Conservation (phyloP, 2,888 invertebrate genomes). For the Himalopsyche japonica region DNA sequence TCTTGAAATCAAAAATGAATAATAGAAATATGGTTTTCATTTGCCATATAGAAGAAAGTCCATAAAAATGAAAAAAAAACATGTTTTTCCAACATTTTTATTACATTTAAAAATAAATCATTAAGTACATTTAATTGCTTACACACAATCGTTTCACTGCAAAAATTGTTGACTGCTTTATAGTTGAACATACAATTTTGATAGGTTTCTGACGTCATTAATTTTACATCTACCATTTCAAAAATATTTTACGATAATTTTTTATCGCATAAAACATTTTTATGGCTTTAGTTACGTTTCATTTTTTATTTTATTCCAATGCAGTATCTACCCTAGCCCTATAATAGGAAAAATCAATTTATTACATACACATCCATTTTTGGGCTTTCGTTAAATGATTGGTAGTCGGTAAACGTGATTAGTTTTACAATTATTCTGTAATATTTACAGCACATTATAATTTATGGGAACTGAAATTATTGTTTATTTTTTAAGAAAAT, state of each 20-base stretch:
- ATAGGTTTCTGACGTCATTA: neutral
- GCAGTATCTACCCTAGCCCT: neutral
- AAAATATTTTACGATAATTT: neutral
- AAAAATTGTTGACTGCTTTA: neutral
- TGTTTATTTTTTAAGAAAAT: no score
- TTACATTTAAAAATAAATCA: neutral
- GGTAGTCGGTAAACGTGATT: no score
- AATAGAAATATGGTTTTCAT: no score
- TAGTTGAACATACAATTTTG: neutral
- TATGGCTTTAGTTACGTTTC: neutral
- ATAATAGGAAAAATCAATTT: neutral
- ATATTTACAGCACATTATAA: no score
- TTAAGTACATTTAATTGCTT: neutral
- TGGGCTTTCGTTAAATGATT: no score
- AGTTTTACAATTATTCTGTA: no score
- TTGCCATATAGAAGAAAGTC: neutral
- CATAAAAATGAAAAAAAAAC: neutral
- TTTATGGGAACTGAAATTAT: no score
- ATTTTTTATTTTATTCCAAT: neutral
- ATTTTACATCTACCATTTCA: neutral
- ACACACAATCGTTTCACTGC: neutral
- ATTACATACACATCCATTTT: neutral
- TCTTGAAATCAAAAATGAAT: no score
- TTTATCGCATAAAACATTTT: neutral
- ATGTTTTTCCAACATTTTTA: neutral